Percentiles rank a stretch among this genome's conserved stretches.
Evolutionary conservation across 2,797 vertebrate species (phyloP).

Genomic region (Hapalemur alaotrensis): DNA sequence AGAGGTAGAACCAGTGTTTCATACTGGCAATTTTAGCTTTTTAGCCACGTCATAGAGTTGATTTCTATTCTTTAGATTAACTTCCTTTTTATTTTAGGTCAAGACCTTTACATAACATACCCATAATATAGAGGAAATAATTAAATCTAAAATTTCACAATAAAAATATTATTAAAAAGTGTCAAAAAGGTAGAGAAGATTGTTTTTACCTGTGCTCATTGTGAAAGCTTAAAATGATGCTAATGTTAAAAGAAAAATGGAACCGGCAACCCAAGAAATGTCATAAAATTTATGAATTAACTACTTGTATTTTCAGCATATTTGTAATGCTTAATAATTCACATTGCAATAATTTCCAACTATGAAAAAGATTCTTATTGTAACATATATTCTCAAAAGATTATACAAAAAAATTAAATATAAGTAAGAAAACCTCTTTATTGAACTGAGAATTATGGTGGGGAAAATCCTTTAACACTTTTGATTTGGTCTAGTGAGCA

Average conservation of each 20-base stretch:
- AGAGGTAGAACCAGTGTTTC: not conserved
- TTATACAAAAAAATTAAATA: not conserved
- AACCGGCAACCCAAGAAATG: not conserved
- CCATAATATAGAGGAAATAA: not conserved
- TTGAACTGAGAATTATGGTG: not conserved
- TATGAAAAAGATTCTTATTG: not conserved
- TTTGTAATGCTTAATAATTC: not conserved
- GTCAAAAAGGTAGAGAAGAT: not conserved
- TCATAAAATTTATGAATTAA: not conserved
- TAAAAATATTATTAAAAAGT: not conserved
- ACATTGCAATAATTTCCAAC: not conserved
- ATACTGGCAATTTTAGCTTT: not conserved
- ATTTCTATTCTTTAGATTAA: not conserved
- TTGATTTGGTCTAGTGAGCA: not conserved
- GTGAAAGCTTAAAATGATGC: not conserved
- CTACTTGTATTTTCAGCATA: not conserved
- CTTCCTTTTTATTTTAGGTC: not conserved
- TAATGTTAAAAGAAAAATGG: not conserved
- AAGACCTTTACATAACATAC: not conserved
- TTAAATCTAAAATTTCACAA: not conserved
- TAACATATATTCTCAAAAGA: not conserved
- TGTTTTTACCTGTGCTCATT: not conserved
- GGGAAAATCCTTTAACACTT: not conserved
- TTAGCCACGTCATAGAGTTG: not conserved
- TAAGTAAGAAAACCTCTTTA: not conserved